Evolutionary conservation across 1,140 invertebrate species (phyloP), one percentile per base, ranked within the genome.

Genomic region (Colletes gigas): DNA sequence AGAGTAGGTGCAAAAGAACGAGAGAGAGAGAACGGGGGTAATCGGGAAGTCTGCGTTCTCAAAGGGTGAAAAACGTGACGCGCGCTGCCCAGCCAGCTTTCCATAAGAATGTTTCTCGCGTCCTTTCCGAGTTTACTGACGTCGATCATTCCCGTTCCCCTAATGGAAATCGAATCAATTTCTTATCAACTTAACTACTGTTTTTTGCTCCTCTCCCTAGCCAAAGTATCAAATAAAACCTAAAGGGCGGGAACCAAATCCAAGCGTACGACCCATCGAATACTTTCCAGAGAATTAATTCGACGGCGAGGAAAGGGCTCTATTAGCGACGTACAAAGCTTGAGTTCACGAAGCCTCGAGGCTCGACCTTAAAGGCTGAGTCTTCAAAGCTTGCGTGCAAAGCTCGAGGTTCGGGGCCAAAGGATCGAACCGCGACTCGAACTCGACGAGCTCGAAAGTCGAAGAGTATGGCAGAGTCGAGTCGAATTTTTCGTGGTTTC

Each of bases 11-110:
- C 21, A 63, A 55, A 57, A 47, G 30, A 73, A 75, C 81, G 59
- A 67, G 74, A 66, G 59, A 55, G 63, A 74, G 77, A 84, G 72
- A 82, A 82, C 47, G 69, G 39, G 70, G 68, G 72, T 86, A 86
- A 86, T 86, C 83, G 84, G 70, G 63, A 82, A 71, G 83, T 84
- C 83, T 73, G 59, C 69, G 78, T 85, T 84, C 74, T 75, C 69
- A 79, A 83, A 67, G 70, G 62, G 47, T 77, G 65, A 82, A 78
- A 82, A 83, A 84, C 65, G 78, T 66, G 75, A 66, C 41, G 66
- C 59, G 14, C 68, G 50, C n/a, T 62, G 73, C 54, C 82, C 54
- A 78, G 70, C 47, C 60, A 52, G 55, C 62, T 85, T 75, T 75
- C 81, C 73, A 82, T 85, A 82, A 86, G 76, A 70, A 80, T 86